Evolutionary conservation across 2,113 vertebrate species (phyloP).

Genomic region (Mola mola): DNA sequence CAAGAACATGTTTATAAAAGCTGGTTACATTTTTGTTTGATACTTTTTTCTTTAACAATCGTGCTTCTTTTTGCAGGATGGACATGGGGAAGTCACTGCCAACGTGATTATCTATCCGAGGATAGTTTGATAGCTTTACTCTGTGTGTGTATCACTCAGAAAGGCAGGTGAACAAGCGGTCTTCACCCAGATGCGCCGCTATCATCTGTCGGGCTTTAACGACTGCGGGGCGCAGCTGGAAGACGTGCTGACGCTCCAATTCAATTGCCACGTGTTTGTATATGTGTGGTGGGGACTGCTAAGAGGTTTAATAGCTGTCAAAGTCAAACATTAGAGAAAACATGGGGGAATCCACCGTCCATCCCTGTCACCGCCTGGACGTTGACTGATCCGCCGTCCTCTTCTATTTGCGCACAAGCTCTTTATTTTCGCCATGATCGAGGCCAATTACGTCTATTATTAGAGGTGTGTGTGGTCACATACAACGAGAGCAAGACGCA

Average conservation of each 20-base stretch:
- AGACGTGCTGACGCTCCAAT: slow-evolving; percentile 42
- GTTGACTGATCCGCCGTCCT: slow-evolving; percentile 36
- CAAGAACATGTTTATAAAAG: too few relatives aligned
- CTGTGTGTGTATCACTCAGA: slow-evolving; percentile 17
- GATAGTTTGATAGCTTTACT: slow-evolving; percentile 8
- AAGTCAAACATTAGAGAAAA: slow-evolving; percentile 33
- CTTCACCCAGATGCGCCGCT: slow-evolving; percentile 32
- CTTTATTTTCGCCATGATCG: slow-evolving; percentile 35
- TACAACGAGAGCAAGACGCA: neutral
- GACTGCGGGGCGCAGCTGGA: slow-evolving; percentile 67
- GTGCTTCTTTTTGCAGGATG: too few relatives aligned
- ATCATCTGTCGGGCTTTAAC: slow-evolving; percentile 33
- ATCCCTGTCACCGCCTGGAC: slow-evolving; percentile 34
- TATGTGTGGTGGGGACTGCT: too few relatives aligned
- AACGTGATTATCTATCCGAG: slow-evolving; percentile 12
- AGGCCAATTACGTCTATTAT: slow-evolving; percentile 52
- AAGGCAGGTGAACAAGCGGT: slow-evolving; percentile 22
- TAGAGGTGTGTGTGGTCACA: slow-evolving; percentile 38
- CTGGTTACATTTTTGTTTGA: too few relatives aligned
- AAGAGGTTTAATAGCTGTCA: slow-evolving; percentile 44
- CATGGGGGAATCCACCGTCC: slow-evolving; percentile 32
- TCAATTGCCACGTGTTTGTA: slow-evolving; percentile 41
- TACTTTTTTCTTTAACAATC: too few relatives aligned
- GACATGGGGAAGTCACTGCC: slow-evolving; percentile 38
- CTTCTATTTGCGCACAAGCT: slow-evolving; percentile 28